Percentiles rank a stretch among this genome's conserved stretches.
phyloP scores from a whole-genome alignment of 2,113 vertebrate species.

The Peromyscus maniculatus region DNA sequence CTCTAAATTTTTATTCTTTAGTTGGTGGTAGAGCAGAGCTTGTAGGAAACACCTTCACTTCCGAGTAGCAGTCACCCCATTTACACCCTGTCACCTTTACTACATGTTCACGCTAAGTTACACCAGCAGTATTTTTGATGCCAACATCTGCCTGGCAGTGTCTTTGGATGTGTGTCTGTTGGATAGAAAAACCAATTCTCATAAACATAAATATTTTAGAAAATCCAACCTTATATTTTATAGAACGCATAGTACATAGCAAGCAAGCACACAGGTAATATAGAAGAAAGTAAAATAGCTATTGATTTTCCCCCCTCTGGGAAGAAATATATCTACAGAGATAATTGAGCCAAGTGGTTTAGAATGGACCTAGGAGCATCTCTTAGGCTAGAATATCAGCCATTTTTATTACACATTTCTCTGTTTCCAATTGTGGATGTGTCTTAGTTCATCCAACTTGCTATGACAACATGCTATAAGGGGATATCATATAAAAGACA shows the following conservation, averaged over 20 bases:
- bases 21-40: not conserved
- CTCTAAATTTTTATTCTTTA: not conserved
- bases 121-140: not conserved
- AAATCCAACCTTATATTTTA: not conserved
- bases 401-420: not conserved
- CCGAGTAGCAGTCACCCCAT: accelerated
- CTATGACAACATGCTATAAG: not conserved
- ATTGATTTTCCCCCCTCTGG: not conserved
- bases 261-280: not conserved
- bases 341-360: not conserved
- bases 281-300: conserved; percentile 6
- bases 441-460: not conserved
- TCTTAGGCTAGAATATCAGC: not conserved
- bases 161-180: not conserved
- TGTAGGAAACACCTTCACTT: not conserved
- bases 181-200: not conserved
- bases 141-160: not conserved
- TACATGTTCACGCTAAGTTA: accelerated
- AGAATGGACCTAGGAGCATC: not conserved
- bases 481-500: not conserved
- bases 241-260: not conserved
- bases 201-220: not conserved
- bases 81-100: accelerated
- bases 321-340: not conserved
- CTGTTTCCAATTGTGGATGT: not conserved